A percentile compares a stretch with the other conserved stretches of the same genome.
These are phyloP conservation scores for Mesoligia furuncula DNA, from an alignment of 2,888 invertebrate species.

Conservation along the genomic window DNA sequence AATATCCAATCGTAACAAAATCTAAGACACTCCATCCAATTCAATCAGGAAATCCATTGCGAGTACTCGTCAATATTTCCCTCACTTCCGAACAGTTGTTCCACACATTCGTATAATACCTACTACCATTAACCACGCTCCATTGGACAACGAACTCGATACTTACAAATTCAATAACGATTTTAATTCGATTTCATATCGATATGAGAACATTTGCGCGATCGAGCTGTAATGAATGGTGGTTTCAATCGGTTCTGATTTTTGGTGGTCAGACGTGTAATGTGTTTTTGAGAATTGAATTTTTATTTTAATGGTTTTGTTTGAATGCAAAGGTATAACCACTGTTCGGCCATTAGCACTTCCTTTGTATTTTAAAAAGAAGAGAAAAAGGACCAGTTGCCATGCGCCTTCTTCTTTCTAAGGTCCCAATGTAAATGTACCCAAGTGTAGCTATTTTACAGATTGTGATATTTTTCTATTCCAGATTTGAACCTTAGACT, in stretches of 20 bases:
- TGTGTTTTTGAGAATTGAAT: slow-evolving; percentile 56
- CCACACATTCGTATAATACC: slow-evolving; percentile 78
- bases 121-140: slow-evolving; percentile 74
- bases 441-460: not conserved
- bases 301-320: slow-evolving; percentile 52
- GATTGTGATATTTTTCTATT: not conserved
- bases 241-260: slow-evolving; percentile 70
- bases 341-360: not conserved
- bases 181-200: slow-evolving; percentile 84
- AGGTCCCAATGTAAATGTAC: not conserved
- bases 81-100: slow-evolving; percentile 75
- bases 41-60: slow-evolving; percentile 51
- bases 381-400: not conserved
- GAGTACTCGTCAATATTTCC: slow-evolving; percentile 55
- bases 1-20: not conserved
- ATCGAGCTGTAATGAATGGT: slow-evolving; percentile 69
- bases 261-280: slow-evolving; percentile 50
- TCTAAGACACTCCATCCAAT: slow-evolving; percentile 38
- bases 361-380: not conserved
- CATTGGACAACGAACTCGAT: slow-evolving; percentile 73
- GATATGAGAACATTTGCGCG: slow-evolving; percentile 74
- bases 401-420: not conserved
- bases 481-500: not conserved
- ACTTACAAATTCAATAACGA: slow-evolving; percentile 77
- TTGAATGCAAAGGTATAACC: not conserved